phyloP scores from a whole-genome alignment of 2,888 invertebrate species.

The Mantis religiosa region DNA sequence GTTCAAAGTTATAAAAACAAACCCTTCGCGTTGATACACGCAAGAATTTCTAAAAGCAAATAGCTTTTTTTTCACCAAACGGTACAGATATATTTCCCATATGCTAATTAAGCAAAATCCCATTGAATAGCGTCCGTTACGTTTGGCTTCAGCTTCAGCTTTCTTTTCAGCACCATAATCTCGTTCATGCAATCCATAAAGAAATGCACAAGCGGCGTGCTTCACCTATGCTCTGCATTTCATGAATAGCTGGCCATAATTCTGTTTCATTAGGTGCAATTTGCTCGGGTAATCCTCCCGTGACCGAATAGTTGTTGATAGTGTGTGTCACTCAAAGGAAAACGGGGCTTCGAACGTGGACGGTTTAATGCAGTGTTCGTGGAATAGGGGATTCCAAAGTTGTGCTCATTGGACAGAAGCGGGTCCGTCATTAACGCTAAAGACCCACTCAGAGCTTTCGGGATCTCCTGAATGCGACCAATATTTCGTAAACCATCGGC shows the following conservation, averaged over 20 bases:
- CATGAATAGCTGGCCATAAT: neutral
- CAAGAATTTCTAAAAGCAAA: no score
- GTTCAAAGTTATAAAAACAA: no score
- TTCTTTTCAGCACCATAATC: no score
- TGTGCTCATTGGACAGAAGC: neutral
- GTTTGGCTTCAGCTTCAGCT: no score
- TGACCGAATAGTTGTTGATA: neutral
- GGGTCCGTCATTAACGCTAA: neutral
- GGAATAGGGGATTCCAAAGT: neutral
- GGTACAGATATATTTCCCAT: no score
- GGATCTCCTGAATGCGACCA: neutral
- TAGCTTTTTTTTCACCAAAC: no score
- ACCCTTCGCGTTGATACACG: no score
- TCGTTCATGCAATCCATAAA: no score
- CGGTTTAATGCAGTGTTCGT: neutral
- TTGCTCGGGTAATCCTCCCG: neutral
- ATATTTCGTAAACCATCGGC: neutral
- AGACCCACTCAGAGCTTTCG: neutral
- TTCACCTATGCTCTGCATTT: neutral
- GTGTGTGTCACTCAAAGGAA: neutral
- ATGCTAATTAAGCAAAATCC: no score
- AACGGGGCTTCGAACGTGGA: neutral
- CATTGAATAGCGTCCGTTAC: no score
- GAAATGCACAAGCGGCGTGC: no score
- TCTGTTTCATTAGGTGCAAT: neutral